Base-by-base conservation (phyloP, 1,140 invertebrate genomes). In the Megalonaias nervosa region DNA sequence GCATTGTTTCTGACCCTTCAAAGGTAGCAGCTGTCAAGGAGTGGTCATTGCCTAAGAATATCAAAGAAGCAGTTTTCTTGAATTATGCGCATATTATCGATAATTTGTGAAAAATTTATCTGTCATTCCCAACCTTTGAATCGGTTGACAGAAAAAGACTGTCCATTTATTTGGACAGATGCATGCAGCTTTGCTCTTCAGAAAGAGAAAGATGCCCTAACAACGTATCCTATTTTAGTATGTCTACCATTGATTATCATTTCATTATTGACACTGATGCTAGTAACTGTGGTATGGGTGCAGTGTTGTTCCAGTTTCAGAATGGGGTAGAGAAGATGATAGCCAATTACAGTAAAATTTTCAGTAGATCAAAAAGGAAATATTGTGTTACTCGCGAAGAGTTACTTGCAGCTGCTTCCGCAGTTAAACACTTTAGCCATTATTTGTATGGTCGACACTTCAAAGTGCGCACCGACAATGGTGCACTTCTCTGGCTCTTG, bases 181-280 rank as follows among this genome's bases (percentile, higher is more conserved):
- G 26, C 26, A 26, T 26, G 26, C 26, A 26, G 1, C 2, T 26
- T 2, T 26, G 26, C 26, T 26, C 2, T 26, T 2, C 26, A 26
- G 26, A 26, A 26, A 26, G 1, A 26, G 2, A 26, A 26, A 26
- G 26, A 26, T 26, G 26, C 2, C 26, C 26, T 26, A 26, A 26
- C 26, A 26, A 71, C 13, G 59, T 61, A 1, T 55, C 70, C 59
- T 17, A 61, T 48, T n/a, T 62, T 71, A 38, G 58, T 17, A 17
- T 71, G 57, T 59, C 71, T 12, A 55, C 38, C 48, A 21, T 58
- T 26, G n/a, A 58, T 58, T 70, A 21, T 15, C 58, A 26, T 31
- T 91, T 91, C 62, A 89, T 88, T 11, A 75, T 92, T 3, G 88
- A 91, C 57, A 91, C 89, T 0, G 92, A 92, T 83, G 91, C 91